Evolutionary conservation across 2,113 vertebrate species (phyloP).

Genomic region (Nycticryphes semicollaris): DNA sequence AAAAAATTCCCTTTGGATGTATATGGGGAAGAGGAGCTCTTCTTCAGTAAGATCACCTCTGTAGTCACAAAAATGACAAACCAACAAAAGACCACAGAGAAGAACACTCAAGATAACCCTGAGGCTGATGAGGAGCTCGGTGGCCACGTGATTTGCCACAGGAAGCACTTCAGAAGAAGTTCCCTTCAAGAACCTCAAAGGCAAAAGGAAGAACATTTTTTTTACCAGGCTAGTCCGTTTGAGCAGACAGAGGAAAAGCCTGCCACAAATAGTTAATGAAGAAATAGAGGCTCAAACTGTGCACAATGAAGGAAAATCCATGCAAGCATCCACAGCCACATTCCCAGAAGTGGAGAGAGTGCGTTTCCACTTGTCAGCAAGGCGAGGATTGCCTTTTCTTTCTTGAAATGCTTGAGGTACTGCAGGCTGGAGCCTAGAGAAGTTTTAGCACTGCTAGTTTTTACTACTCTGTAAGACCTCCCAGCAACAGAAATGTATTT

Average conservation of each 20-base stretch:
- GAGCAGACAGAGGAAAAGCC: neutral
- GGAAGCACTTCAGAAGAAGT: neutral
- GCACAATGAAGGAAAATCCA: neutral
- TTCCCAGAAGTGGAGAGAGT: neutral
- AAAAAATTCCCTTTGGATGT: neutral
- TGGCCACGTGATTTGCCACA: neutral
- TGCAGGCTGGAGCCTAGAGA: neutral
- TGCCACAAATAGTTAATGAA: neutral
- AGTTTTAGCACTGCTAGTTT: neutral
- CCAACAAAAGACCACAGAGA: neutral
- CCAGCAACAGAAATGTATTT: neutral
- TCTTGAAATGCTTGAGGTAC: neutral
- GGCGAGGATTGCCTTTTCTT: neutral
- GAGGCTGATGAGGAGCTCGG: neutral
- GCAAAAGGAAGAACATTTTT: neutral
- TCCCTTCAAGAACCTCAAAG: neutral
- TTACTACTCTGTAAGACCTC: neutral
- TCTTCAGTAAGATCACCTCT: neutral
- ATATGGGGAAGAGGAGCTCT: neutral
- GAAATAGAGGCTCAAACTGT: neutral
- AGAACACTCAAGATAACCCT: neutral
- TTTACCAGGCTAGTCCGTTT: neutral
- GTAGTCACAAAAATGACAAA: neutral
- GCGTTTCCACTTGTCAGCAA: neutral
- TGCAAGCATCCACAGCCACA: neutral